Conservation (phyloP, 2,888 invertebrate species). For the Acanthopleura granulata region DNA sequence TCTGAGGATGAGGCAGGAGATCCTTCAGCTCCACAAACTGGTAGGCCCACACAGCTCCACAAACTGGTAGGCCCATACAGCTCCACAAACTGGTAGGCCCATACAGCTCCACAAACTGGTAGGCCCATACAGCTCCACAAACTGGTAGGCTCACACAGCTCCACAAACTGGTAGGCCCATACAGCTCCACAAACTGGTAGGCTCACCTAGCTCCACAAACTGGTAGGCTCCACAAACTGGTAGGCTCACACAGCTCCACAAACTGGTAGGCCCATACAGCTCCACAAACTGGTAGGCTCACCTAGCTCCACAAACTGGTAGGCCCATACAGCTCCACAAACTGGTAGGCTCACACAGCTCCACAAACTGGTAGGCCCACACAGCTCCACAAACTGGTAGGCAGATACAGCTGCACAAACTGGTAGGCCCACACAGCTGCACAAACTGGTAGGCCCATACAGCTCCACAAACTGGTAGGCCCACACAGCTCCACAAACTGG, state of each 20-base stretch:
- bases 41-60: background rate
- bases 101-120: too few species aligned
- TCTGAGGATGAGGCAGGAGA: constrained; percentile 67
- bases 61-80: constrained; percentile 36
- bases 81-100: constrained; percentile 31
- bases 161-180: too few species aligned
- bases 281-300: too few species aligned
- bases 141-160: background rate
- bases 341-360: constrained; percentile 49
- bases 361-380: constrained; percentile 3
- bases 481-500: too few species aligned
- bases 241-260: constrained; percentile 52
- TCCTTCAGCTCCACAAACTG: constrained; percentile 50
- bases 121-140: constrained; percentile 50
- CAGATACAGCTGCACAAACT: constrained; percentile 45
- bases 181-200: constrained; percentile 40
- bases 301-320: constrained; percentile 39
- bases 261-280: background rate
- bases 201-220: background rate
- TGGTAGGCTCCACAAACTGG: too few species aligned
- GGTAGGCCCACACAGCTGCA: background rate
- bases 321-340: background rate
- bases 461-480: constrained; percentile 31
- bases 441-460: constrained; percentile 35
- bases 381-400: too few species aligned